phyloP scores from a whole-genome alignment of 2,797 vertebrate genomes.

The Nannoperca australis region DNA sequence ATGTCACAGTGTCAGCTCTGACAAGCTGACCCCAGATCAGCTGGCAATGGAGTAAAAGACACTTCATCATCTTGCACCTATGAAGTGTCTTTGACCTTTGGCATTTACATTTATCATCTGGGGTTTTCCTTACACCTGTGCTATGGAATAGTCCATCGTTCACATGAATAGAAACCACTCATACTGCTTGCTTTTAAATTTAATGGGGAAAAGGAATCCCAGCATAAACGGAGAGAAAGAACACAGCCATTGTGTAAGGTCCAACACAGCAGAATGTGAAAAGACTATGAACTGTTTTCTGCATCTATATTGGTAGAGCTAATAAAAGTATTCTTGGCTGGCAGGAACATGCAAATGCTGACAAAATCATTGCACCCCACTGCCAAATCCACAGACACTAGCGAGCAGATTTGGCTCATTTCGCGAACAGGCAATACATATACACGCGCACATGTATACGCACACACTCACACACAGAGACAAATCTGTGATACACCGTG shows the following conservation, averaged over 20 bases:
- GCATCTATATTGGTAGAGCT: constrained; percentile 71
- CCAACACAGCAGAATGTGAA: constrained; percentile 58
- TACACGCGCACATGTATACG: constrained; percentile 44
- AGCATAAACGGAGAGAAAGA: constrained; percentile 25
- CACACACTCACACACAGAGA: constrained; percentile 58
- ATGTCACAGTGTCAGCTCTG: constrained; percentile 73
- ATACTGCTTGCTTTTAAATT: constrained; percentile 6
- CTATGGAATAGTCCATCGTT: constrained; percentile 1
- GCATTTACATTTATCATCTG: constrained; percentile 70
- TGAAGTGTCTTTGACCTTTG: constrained; percentile 74
- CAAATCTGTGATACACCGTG: constrained; percentile 76
- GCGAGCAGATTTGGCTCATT: constrained; percentile 74
- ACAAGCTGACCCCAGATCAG: constrained; percentile 77
- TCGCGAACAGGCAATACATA: constrained; percentile 59
- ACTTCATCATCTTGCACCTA: constrained; percentile 76
- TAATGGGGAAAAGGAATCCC: constrained; percentile 46
- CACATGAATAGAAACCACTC: constrained; percentile 15
- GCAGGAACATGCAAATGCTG: constrained; percentile 76
- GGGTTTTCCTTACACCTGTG: constrained; percentile 47
- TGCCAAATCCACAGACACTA: constrained; percentile 77
- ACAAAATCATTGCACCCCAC: constrained; percentile 72
- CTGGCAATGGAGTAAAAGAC: constrained; percentile 57
- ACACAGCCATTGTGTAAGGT: constrained; percentile 29
- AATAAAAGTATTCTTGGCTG: constrained; percentile 76
- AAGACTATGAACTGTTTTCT: constrained; percentile 53